phyloP scores from a whole-genome alignment of 2,888 invertebrate species.

The Candidula unifasciata region DNA sequence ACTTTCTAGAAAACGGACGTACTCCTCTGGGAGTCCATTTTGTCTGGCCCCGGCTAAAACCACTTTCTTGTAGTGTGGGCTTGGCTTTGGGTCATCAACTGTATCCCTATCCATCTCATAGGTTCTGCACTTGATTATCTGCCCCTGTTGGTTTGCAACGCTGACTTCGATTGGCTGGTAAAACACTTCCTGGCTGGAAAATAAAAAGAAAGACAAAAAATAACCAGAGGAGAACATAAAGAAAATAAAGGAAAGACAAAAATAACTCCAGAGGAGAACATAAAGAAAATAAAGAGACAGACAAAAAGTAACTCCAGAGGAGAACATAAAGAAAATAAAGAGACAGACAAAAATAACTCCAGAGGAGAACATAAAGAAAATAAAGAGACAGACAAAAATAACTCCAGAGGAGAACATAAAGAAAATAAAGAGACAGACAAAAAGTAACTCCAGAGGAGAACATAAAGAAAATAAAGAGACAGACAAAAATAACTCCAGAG shows the following conservation, averaged over 20 bases:
- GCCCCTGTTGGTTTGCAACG: not conserved
- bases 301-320: too few relatives aligned
- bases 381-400: too few relatives aligned
- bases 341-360: too few relatives aligned
- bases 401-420: too few relatives aligned
- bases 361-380: too few relatives aligned
- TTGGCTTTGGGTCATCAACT: slow-evolving; percentile 82
- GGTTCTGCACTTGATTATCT: slow-evolving; percentile 81
- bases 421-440: too few relatives aligned
- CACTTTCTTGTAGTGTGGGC: slow-evolving; percentile 85
- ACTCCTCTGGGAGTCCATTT: slow-evolving; percentile 85
- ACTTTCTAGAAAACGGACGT: slow-evolving; percentile 84
- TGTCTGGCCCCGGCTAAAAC: slow-evolving; percentile 87
- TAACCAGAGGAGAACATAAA: not conserved
- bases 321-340: too few relatives aligned
- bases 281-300: not conserved
- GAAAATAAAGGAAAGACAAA: not conserved
- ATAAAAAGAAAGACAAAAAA: not conserved
- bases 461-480: too few relatives aligned
- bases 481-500: too few relatives aligned
- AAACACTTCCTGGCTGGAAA: slow-evolving; percentile 19
- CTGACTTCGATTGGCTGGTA: slow-evolving; percentile 23
- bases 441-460: too few relatives aligned
- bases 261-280: not conserved
- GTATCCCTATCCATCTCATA: slow-evolving; percentile 83